Conservation (phyloP, 1,140 invertebrate species). For the Oncopodura yosiiana region DNA sequence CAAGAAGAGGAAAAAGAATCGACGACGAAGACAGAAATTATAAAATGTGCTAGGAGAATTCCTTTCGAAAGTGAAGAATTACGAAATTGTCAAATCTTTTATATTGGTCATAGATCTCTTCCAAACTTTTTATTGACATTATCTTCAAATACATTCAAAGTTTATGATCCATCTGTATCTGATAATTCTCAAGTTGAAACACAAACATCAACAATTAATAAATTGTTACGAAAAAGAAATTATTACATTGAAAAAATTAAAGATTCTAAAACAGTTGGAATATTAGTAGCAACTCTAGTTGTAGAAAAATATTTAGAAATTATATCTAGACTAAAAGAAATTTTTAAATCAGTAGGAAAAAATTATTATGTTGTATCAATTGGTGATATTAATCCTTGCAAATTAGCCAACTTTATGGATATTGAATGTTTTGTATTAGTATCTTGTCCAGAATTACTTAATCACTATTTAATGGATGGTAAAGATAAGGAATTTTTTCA, state of each 20-base stretch:
- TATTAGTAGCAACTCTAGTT: conserved; percentile 77
- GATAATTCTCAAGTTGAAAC: conserved; percentile 35
- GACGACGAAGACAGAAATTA: conserved; percentile 7
- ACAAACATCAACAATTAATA: conserved; percentile 34
- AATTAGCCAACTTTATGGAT: conserved; percentile 87
- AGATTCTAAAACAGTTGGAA: conserved; percentile 74
- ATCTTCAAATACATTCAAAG: conserved; percentile 40
- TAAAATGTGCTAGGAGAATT: conserved; percentile 30
- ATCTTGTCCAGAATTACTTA: conserved; percentile 70
- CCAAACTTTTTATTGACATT: conserved; percentile 46
- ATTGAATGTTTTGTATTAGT: conserved; percentile 70
- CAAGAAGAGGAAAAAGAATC: not conserved
- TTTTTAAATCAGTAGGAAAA: conserved; percentile 63
- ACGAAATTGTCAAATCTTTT: conserved; percentile 46
- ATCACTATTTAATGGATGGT: conserved; percentile 62
- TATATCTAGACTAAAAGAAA: conserved; percentile 60
- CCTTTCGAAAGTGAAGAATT: conserved; percentile 35
- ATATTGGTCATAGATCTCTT: conserved; percentile 47
- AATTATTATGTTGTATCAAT: conserved; percentile 84
- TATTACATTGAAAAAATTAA: conserved; percentile 79
- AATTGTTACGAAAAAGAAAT: conserved; percentile 59
- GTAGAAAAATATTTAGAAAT: conserved; percentile 68
- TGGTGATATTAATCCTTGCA: conserved; percentile 82
- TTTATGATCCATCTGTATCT: conserved; percentile 39
- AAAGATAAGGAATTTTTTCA: conserved; percentile 76